These are phyloP conservation scores for Misgurnus anguillicaudatus DNA, from an alignment of 2,113 vertebrate species.

Conservation along the genomic window DNA sequence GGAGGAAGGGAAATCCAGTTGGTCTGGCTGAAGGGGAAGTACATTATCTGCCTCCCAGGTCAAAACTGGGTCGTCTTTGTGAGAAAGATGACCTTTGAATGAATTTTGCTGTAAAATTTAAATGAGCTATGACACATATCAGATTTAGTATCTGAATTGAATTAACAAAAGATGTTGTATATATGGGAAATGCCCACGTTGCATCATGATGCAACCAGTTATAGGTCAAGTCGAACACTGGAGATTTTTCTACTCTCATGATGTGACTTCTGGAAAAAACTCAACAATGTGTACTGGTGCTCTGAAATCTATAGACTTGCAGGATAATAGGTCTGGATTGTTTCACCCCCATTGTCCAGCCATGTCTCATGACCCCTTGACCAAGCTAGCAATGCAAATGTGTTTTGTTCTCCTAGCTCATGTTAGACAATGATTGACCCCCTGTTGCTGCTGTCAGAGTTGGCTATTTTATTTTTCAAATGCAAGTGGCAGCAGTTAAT, in stretches of 20 bases:
- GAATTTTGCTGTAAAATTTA: neutral
- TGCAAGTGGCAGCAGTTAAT: slow-evolving; percentile 30
- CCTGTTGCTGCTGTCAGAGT: slow-evolving; percentile 1
- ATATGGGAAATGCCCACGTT: slow-evolving; percentile 40
- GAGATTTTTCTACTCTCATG: slow-evolving; percentile 40
- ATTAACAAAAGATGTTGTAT: no score
- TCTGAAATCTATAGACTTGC: slow-evolving; percentile 53
- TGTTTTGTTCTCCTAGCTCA: slow-evolving; percentile 49
- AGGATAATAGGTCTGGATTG: slow-evolving; percentile 58
- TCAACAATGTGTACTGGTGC: slow-evolving; percentile 50
- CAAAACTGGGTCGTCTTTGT: slow-evolving; percentile 60
- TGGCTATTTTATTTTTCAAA: neutral
- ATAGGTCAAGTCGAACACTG: slow-evolving; percentile 34
- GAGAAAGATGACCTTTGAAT: neutral
- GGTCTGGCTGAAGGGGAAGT: slow-evolving; percentile 69
- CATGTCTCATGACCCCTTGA: slow-evolving; percentile 67
- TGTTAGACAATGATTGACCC: slow-evolving; percentile 27
- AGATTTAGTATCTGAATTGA: no score
- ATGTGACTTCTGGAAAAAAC: slow-evolving; percentile 29
- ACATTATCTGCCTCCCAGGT: slow-evolving; percentile 65
- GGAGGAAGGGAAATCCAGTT: slow-evolving; percentile 55
- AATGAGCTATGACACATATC: neutral
- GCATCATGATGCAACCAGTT: slow-evolving; percentile 21
- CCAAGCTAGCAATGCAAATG: slow-evolving; percentile 45
- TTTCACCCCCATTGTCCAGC: slow-evolving; percentile 60